Base-by-base conservation (phyloP, 92 coral and sea anemone species). In the Porites evermanni region DNA sequence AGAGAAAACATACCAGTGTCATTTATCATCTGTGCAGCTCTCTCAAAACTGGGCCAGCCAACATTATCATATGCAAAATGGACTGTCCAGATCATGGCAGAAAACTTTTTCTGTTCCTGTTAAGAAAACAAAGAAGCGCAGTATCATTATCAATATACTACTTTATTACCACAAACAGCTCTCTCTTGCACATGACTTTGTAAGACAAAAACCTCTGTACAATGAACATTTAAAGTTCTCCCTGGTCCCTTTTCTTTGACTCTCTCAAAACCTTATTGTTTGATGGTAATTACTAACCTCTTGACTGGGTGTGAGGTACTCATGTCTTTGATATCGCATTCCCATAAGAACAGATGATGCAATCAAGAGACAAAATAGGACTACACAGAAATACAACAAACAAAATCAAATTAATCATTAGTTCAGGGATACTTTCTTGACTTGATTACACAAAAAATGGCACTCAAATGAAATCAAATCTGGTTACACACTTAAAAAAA, bases 11-110 rank as follows among this genome's bases (percentile, higher is more conserved):
- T 74, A 97, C 99, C 97, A 64, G 99, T 93, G 73, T 95, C 98
- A 80, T 93, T 92, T 13, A 97, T 80, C 75, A 95, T 79, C 70
- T 79, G 94, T 14, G 99, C 99, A 20, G 95, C 99, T 79, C 99
- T 83, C 73, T 97, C 99, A 90, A 95, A 97, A 84, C 97, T 97
- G 16, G 99, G 99, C 98, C 98, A 97, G 12, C 99, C 99, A 64
- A 52, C 80, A 75, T 97, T 97, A 87, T 97, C 99, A 90, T 97
- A 97, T 7, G 95, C 99, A 88, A 97, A 97, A 84, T 97, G 99
- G 6, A 97, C 98, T 2, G 97, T 97, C 99, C 99, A 97, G 67
- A 97, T 92, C 94, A 94, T 94, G 24, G 99, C 99, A 13, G 99
- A 91, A 74, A 91, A 94, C 24, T 66, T 90, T 51, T 92, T 93